phyloP scores from a whole-genome alignment of 2,113 vertebrate species.

The Phylloscopus trochilus region DNA sequence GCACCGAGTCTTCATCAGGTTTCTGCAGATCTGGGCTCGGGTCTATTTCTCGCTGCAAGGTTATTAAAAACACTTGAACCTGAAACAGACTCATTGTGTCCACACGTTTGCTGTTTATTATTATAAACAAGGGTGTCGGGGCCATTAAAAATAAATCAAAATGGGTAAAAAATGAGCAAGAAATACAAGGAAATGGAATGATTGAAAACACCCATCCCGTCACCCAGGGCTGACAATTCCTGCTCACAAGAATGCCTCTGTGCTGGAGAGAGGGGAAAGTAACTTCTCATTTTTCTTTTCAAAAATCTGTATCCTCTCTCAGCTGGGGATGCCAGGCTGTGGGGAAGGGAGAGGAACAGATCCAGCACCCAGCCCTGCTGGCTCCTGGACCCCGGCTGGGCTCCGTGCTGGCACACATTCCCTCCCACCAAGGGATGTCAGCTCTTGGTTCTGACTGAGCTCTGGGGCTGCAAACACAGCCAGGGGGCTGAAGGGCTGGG shows the following conservation, averaged over 20 bases:
- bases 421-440: neutral
- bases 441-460: neutral
- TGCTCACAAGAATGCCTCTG: neutral
- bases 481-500: neutral
- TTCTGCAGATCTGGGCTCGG: slow-evolving; percentile 18
- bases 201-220: slow-evolving; percentile 48
- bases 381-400: neutral
- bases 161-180: neutral
- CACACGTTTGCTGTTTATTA: slow-evolving; percentile 47
- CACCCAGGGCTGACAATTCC: neutral
- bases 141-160: slow-evolving; percentile 60
- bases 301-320: neutral
- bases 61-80: slow-evolving; percentile 61
- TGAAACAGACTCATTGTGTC: slow-evolving; percentile 60
- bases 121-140: slow-evolving; percentile 54
- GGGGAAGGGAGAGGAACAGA: neutral
- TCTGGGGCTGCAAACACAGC: neutral
- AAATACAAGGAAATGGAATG: slow-evolving; percentile 10
- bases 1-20: slow-evolving; percentile 31
- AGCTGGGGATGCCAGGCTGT: neutral
- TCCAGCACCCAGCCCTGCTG: neutral
- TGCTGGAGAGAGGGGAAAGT: neutral
- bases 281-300: neutral
- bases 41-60: slow-evolving; percentile 13
- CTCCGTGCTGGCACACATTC: fast-evolving